Evolutionary conservation across 2,888 invertebrate species (phyloP), one percentile per base, ranked within the genome.

Genomic region (Eupsilia transversa): DNA sequence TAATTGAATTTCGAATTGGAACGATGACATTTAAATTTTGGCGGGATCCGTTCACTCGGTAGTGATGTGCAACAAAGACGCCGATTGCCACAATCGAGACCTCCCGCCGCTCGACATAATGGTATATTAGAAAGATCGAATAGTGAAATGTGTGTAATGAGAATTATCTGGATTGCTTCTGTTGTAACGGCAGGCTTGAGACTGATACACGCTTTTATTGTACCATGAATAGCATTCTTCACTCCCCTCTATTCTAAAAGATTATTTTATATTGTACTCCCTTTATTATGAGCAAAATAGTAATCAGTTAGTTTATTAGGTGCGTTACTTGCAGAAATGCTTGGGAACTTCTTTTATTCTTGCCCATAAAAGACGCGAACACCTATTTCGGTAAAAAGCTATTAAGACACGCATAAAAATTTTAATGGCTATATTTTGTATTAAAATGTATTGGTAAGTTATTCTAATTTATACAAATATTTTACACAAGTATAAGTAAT

Each of bases 1-100:
- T 96, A 97, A 97, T 97, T 97, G 97, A 97, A 97, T 97, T 97
- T 97, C 96, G 97, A 97, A 97, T 97, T 97, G 97, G 97, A 95
- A 97, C 95, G 97, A 97, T 97, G 97, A 97, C 97, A 97, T 96
- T 97, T 96, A 94, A 94, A 93, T 97, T 97, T 97, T 96, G 92
- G 94, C 95, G 95, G 94, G 93, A 93, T 91, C 87, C 92, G 92
- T 89, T 92, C 92, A 88, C 91, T 91, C 92, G 89, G 93, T 94
- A 96, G 96, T 95, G 96, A 95, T 94, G 95, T 92, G 93, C 94
- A 89, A 95, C 95, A 96, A 95, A 94, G 94, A 93, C 89, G 90
- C 93, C 94, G 94, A 94, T 92, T 91, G 92, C 91, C 87, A 90
- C 93, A 91, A 93, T 93, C 92, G 89, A 87, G 95, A 96, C 96